Conservation (phyloP, 2,113 vertebrate genomes). For the Brachirus orientalis region DNA sequence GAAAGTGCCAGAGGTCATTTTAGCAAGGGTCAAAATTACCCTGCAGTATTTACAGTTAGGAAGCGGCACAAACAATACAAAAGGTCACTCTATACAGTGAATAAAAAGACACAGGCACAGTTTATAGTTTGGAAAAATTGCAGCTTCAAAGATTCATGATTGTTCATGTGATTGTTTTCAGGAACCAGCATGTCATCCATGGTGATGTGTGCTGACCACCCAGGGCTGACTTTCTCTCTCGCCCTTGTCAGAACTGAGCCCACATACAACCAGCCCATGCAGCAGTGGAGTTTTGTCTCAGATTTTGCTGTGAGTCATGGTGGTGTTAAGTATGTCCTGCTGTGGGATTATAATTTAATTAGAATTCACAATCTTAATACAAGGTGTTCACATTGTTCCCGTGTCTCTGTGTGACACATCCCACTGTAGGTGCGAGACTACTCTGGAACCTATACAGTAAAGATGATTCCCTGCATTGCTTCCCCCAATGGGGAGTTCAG, state of each 20-base stretch:
- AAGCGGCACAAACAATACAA: constrained; percentile 38
- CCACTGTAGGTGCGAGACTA: constrained; percentile 80
- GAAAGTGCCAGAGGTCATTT: constrained; percentile 62
- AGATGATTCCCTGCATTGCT: constrained; percentile 80
- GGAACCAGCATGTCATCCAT: constrained; percentile 78
- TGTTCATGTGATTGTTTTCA: constrained; percentile 38
- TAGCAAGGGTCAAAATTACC: constrained; percentile 68
- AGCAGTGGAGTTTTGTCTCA: constrained; percentile 85
- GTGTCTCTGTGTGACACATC: not conserved
- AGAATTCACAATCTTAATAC: not conserved
- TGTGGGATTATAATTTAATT: not conserved
- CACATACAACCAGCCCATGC: constrained; percentile 84
- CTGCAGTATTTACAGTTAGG: constrained; percentile 40
- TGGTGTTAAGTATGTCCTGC: not conserved
- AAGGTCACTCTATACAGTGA: constrained; percentile 42
- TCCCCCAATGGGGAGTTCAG: constrained; percentile 79
- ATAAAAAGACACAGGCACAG: constrained; percentile 17
- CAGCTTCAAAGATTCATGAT: constrained; percentile 19
- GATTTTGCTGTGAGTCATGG: constrained; percentile 82
- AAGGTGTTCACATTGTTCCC: not conserved
- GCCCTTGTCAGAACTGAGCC: constrained; percentile 79
- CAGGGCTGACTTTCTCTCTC: constrained; percentile 81
- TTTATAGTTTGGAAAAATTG: not conserved
- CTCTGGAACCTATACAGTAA: constrained; percentile 84
- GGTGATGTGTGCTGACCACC: constrained; percentile 84